Base-by-base conservation (phyloP, 2,113 vertebrate species). In the Pagrus major region DNA sequence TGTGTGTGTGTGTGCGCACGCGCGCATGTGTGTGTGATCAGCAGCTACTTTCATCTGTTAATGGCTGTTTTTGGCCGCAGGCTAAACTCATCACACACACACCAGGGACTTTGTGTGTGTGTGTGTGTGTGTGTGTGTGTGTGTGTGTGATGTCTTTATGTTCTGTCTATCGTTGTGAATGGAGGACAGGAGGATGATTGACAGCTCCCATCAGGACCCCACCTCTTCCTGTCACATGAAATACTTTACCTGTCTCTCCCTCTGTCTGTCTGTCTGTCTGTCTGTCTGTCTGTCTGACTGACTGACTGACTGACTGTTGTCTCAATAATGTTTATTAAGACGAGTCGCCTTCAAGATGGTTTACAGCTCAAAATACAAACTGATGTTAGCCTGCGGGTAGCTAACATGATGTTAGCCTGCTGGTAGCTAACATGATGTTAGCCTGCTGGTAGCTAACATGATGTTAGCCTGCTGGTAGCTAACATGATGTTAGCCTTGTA, bases 21-120 rank as follows among this genome's bases (percentile, higher is more conserved):
- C 31, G 51, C 61, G 46, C 58, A 47, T 29, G 72, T 87, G 49
- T 64, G 46, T 39, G 56, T 49, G 67, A 86, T 92, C 88, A 89
- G 77, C 81, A 82, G 61, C 73, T 87, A 73, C 89, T 91, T 93
- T 91, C 72, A 87, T 92, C 87, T 83, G 78, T 52, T 91, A 86
- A 88, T 90, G 86, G 78, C 86, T 92, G 87, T 89, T 92, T 86
- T 78, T 91, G 68, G 71, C 86, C 73, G 67, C 81, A 86, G 90
- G 86, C 89, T 88, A 90, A 84, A 73, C 87, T 71, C 82, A 41
- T 67, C 86, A 84, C 47, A 64, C 44, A 65, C 73, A 83, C 79
- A 71, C 54, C 27, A 25, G 70, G 60, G 60, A 56, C 55, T 5
- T 2, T 51, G 46, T 80, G 71, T 58, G 59, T 55, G 66, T 39